A percentile compares a stretch with the other conserved stretches of the same genome.
Conservation (phyloP, 2,888 invertebrate genomes). For the Polydrusus pterygomalis region DNA sequence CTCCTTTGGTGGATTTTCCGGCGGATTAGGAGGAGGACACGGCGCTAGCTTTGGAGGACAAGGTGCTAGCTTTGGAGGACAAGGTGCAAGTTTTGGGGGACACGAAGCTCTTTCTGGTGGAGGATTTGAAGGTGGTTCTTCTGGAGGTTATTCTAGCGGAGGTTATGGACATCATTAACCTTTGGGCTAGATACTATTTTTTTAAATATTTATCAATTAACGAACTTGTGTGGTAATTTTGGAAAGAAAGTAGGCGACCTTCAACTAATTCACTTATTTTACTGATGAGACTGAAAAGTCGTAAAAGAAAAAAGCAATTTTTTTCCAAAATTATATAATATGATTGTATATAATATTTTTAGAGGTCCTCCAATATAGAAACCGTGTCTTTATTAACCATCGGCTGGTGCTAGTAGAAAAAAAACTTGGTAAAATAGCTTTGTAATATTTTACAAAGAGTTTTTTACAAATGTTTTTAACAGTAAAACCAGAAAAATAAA, state of each 20-base stretch:
- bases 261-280: not conserved
- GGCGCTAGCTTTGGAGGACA: slow-evolving; percentile 50
- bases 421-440: slow-evolving; percentile 51
- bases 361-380: not conserved
- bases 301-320: not conserved
- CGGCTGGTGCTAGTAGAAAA: slow-evolving; percentile 14
- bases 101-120: slow-evolving; percentile 52
- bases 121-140: slow-evolving; percentile 53
- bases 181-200: not conserved
- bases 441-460: slow-evolving; percentile 37
- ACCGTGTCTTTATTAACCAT: not conserved
- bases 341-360: not conserved
- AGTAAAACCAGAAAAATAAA: slow-evolving; percentile 22
- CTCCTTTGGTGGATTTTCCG: slow-evolving; percentile 42
- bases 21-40: slow-evolving; percentile 55
- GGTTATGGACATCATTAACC: slow-evolving; percentile 59
- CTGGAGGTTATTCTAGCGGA: slow-evolving; percentile 17
- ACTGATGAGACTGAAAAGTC: not conserved
- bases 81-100: slow-evolving; percentile 58
- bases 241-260: not conserved
- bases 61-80: slow-evolving; percentile 55
- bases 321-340: not conserved
- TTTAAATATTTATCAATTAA: not conserved
- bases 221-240: not conserved
- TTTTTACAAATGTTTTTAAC: slow-evolving; percentile 43